Base-by-base conservation (phyloP, 2,797 vertebrate genomes). In the Garrulus glandarius region DNA sequence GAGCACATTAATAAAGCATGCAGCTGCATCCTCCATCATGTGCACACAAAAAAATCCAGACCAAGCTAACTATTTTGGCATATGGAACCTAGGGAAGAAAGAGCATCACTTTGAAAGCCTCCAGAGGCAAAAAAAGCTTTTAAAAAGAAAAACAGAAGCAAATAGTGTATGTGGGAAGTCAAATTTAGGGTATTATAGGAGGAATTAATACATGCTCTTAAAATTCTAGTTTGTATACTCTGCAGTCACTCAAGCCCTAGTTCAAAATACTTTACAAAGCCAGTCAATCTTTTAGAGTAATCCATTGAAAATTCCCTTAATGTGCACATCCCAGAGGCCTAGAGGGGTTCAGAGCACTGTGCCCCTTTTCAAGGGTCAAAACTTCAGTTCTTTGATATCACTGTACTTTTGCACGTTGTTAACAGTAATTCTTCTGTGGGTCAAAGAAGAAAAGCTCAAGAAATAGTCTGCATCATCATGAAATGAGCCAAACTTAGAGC, bases 51-150 rank as follows among this genome's bases (percentile, higher is more conserved):
- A 68, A 91, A 46, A 22, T 1, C 1, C 39, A 72, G 23, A 82
- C 21, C 37, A 76, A 59, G 37, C 29, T 87, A 82, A 90, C 63
- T 67, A 43, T 87, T 85, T 89, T 60, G 68, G 71, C 50, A 61
- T 79, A 76, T 8, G 29, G 59, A 87, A 92, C 23, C 27, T 32
- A 37, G 43, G 43, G 43, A 90, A 88, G 46, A 93, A 52, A 52
- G 4, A 50, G 11, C 79, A 77, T 36, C 49, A 27, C 12, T 92
- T 13, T 41, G 37, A 74, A 43, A 91, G n/a, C 44, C 60, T 96
- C 92, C 86, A 92, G 86, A 85, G 93, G 94, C 81, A 89, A 85
- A 89, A 93, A 93, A 89, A 44, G 70, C 84, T 96, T 94, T 96
- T 74, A 92, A 41, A 84, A 85, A 84, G 8, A 78, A 92, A 92